These are phyloP conservation scores for Characodon lateralis DNA, from an alignment of 2,797 vertebrate genomes.

Conservation along the genomic window DNA sequence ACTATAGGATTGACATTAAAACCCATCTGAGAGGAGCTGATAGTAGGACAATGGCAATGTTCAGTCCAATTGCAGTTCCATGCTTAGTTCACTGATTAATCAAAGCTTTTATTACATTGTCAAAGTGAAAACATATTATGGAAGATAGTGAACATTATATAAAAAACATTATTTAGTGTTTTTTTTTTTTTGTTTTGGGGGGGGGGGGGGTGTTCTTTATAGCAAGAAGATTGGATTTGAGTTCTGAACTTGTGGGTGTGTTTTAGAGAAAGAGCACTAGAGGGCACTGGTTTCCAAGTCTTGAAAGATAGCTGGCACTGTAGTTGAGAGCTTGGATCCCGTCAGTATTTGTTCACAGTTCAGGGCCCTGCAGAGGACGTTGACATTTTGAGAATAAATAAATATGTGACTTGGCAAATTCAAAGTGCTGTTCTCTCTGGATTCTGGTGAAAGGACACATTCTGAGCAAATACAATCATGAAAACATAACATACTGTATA, in stretches of 20 bases:
- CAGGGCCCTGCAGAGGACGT: constrained; percentile 46
- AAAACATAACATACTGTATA: background rate
- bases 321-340: constrained; percentile 28
- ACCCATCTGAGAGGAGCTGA: constrained; percentile 48
- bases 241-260: background rate
- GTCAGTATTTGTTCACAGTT: constrained; percentile 51
- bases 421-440: constrained; percentile 21
- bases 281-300: constrained; percentile 70
- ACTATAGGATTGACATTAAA: constrained; percentile 40
- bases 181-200: background rate
- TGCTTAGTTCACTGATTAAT: background rate
- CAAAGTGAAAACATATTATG: background rate
- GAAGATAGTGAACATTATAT: background rate
- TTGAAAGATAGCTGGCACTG: constrained; percentile 52
- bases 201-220: background rate
- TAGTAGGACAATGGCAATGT: constrained; percentile 44
- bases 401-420: constrained; percentile 45
- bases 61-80: constrained; percentile 32
- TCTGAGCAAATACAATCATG: constrained; percentile 14
- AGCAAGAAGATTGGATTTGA: background rate
- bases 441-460: constrained; percentile 22
- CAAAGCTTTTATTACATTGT: constrained; percentile 17
- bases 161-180: background rate
- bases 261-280: constrained; percentile 60
- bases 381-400: constrained; percentile 61